These are phyloP conservation scores for Lasiurus cinereus DNA, from an alignment of 2,113 vertebrate genomes.

Conservation along the genomic window DNA sequence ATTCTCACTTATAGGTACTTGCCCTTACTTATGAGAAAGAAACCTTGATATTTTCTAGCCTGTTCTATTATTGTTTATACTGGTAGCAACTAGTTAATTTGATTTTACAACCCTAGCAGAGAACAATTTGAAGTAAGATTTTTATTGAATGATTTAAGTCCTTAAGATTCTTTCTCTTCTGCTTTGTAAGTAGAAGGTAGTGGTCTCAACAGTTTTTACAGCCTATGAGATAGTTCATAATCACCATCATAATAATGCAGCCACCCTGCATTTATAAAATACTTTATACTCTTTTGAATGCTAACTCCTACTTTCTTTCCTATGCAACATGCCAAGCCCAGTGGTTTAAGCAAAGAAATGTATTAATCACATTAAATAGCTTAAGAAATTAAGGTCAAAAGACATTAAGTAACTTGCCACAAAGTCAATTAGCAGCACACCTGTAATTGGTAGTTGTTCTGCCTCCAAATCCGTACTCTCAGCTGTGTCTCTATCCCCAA, in stretches of 20 bases:
- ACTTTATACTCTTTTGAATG: background rate
- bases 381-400: background rate
- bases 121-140: background rate
- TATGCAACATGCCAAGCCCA: background rate
- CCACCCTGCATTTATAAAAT: background rate
- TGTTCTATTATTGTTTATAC: background rate
- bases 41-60: background rate
- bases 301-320: background rate
- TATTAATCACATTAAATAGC: background rate
- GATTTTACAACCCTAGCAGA: background rate
- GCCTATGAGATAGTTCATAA: background rate
- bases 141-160: background rate
- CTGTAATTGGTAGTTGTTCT: background rate
- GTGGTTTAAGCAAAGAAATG: background rate
- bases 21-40: background rate
- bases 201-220: background rate
- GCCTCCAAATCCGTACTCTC: background rate
- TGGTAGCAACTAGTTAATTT: background rate
- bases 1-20: background rate
- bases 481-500: background rate
- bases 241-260: background rate
- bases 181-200: background rate
- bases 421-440: background rate
- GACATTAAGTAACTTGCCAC: conserved; percentile 9
- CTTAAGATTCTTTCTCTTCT: background rate